phyloP scores from a whole-genome alignment of 1,140 invertebrate genomes.

The Drosophila funebris region DNA sequence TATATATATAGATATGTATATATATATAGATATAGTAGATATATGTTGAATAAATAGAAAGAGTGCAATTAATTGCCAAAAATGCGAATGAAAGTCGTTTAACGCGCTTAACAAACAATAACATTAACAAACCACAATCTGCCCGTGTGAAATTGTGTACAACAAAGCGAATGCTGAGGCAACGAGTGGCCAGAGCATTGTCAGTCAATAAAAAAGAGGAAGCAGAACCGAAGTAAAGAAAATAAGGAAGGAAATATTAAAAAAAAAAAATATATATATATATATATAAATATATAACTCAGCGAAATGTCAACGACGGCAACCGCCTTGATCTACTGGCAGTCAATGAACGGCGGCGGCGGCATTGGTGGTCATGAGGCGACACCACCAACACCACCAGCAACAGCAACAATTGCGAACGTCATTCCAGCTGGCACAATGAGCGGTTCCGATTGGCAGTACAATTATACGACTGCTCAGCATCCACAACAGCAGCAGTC shows the following conservation, averaged over 20 bases:
- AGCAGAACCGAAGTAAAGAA: not conserved
- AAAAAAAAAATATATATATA: slow-evolving; percentile 13
- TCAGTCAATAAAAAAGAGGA: not conserved
- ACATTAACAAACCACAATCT: too few relatives aligned
- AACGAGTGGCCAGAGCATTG: not conserved
- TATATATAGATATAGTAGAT: slow-evolving; percentile 2
- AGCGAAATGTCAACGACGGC: slow-evolving; percentile 33
- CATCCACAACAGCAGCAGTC: not conserved
- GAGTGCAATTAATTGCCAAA: too few relatives aligned
- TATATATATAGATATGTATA: slow-evolving; percentile 9
- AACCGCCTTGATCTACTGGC: slow-evolving; percentile 63
- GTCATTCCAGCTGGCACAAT: not conserved
- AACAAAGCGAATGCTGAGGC: not conserved
- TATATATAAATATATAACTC: slow-evolving; percentile 17
- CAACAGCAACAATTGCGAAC: not conserved
- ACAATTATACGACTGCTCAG: slow-evolving; percentile 1
- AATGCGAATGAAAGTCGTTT: too few relatives aligned
- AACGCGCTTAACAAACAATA: too few relatives aligned
- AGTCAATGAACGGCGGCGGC: slow-evolving; percentile 55
- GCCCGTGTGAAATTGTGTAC: too few relatives aligned
- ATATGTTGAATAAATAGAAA: too few relatives aligned
- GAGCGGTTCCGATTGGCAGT: slow-evolving; percentile 5
- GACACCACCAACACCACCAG: not conserved
- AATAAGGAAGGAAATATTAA: slow-evolving; percentile 28
- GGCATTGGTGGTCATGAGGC: not conserved